Evolutionary conservation across 2,888 invertebrate species (phyloP), one percentile per base, ranked within the genome.

Genomic region (Mimas tiliae): DNA sequence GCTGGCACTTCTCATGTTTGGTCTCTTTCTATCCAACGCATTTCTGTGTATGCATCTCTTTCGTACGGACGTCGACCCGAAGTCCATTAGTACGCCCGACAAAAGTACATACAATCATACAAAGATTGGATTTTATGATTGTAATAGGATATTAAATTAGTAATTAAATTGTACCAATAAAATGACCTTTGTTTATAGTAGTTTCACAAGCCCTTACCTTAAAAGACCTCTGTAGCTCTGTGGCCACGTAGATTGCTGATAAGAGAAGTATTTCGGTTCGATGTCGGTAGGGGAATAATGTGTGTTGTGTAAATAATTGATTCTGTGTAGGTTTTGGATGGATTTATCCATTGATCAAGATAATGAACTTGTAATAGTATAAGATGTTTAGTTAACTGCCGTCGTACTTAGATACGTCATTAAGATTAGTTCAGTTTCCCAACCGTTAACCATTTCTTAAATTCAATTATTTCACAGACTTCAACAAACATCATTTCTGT

Each of bases 1-100:
- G 83, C 83, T 78, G 78, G 83, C 83, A 82, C 80, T 81, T 81
- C 78, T 77, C 70, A 66, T 67, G 68, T 67, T 65, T 64, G 69
- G 47, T 80, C 83, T 73, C 81, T 64, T 66, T 82, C 76, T 69
- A 21, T 65, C 75, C 1, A 65, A 38, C 38, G n/a, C 21, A 1
- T 8, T 64, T 68, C 63, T 33, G 16, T 76, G 74, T 72, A 0
- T 27, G 38, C 48, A 66, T 87, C 83, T 69, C 76, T 62, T 67
- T 87, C 79, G 71, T 80, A 77, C 86, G 89, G 88, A 72, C 88
- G 87, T 86, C 88, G 89, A 89, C 88, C 89, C 84, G 82, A 74
- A 73, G 75, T 79, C 79, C 80, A 82, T 81, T 83, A 82, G 76
- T 73, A 77, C 75, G 76, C 78, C 72, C 78, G 78, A 75, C 79